Conservation (phyloP, 2,113 vertebrate species). For the Desmodus rotundus region DNA sequence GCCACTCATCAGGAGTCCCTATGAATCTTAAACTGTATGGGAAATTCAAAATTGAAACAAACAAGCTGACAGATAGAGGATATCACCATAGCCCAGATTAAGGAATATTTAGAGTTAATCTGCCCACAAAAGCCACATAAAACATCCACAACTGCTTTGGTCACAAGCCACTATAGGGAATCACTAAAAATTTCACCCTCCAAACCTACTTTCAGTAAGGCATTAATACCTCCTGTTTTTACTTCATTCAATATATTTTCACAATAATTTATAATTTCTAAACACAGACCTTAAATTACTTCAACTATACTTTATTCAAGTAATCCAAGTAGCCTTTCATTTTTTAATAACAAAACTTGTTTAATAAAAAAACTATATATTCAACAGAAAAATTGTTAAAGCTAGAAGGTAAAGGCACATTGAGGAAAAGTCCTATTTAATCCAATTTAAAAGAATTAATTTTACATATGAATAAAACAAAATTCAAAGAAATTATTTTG, state of each 20-base stretch:
- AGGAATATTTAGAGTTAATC: not conserved
- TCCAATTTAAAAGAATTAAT: not conserved
- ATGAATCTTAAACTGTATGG: not conserved
- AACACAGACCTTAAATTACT: not conserved
- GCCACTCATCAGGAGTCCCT: not conserved
- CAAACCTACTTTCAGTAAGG: not conserved
- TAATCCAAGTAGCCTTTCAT: not conserved
- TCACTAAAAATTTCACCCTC: not conserved
- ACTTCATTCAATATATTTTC: not conserved
- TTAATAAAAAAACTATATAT: not conserved
- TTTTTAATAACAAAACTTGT: not conserved
- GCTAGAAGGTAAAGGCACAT: not conserved
- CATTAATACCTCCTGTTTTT: not conserved
- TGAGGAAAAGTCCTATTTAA: not conserved
- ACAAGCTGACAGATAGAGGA: not conserved
- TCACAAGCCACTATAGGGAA: not conserved
- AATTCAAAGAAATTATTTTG: not conserved
- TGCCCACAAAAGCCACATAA: not conserved
- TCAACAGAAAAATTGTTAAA: not conserved
- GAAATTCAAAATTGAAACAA: slow-evolving; percentile 10
- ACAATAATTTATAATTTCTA: not conserved
- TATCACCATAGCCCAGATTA: not conserved
- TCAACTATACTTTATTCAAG: not conserved
- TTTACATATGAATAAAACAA: not conserved
- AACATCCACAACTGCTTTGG: not conserved